Percentiles rank a stretch among this genome's conserved stretches.
Evolutionary conservation across 1,140 invertebrate genomes (phyloP).

Genomic region (Limonius californicus): DNA sequence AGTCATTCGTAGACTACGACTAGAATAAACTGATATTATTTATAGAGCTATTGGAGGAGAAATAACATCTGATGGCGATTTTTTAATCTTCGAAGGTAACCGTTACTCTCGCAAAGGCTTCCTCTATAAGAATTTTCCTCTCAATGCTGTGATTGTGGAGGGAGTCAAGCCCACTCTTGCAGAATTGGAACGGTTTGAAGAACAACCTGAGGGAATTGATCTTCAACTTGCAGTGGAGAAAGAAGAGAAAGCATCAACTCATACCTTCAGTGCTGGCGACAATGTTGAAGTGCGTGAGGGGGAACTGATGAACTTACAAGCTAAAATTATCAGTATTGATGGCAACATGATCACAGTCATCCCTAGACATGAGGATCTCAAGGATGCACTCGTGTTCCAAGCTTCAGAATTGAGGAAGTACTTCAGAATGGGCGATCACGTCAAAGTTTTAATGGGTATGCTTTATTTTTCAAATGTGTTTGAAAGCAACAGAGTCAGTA

Average conservation of each 20-base stretch:
- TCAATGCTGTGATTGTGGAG: slow-evolving; percentile 89
- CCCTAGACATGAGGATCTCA: slow-evolving; percentile 95
- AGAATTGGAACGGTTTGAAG: slow-evolving; percentile 95
- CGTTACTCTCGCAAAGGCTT: slow-evolving; percentile 93
- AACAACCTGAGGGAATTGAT: slow-evolving; percentile 87
- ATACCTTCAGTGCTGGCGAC: slow-evolving; percentile 89
- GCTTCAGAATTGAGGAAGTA: slow-evolving; percentile 89
- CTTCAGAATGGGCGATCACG: slow-evolving; percentile 95
- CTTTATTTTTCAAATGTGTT: neutral
- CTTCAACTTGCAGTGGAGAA: slow-evolving; percentile 61
- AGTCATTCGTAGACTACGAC: too few relatives aligned
- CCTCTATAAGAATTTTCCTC: slow-evolving; percentile 92
- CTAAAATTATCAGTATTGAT: slow-evolving; percentile 87
- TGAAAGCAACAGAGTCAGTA: neutral
- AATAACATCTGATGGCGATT: slow-evolving; percentile 93
- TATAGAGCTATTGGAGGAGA: slow-evolving; percentile 81
- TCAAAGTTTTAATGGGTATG: slow-evolving; percentile 75
- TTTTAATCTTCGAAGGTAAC: slow-evolving; percentile 94
- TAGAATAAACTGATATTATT: neutral
- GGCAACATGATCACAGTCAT: slow-evolving; percentile 93
- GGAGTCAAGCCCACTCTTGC: slow-evolving; percentile 91
- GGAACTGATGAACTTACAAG: slow-evolving; percentile 89
- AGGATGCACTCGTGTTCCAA: slow-evolving; percentile 89
- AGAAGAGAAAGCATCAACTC: slow-evolving; percentile 67
- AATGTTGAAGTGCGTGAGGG: slow-evolving; percentile 95